Evolutionary conservation across 2,888 invertebrate genomes (phyloP).

Genomic region (Gryllus longicercus): DNA sequence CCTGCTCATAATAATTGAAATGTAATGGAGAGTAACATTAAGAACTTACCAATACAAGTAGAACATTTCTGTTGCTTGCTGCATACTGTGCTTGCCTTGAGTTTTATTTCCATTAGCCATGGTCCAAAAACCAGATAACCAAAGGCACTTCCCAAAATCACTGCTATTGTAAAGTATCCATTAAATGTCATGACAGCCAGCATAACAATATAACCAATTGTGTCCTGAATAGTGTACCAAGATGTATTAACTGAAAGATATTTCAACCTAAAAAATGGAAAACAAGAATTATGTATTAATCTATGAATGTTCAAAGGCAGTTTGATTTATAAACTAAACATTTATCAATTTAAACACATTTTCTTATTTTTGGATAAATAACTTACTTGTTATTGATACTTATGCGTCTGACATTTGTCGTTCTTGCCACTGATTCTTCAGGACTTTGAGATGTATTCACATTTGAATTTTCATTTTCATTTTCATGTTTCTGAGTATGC

Average conservation of each 20-base stretch:
- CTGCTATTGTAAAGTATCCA: constrained; percentile 33
- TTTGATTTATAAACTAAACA: too few relatives aligned
- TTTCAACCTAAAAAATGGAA: neutral
- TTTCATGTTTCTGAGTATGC: too few relatives aligned
- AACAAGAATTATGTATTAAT: neutral
- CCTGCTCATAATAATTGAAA: too few relatives aligned
- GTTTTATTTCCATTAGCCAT: constrained; percentile 18
- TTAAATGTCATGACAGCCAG: constrained; percentile 34
- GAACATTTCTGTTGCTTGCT: neutral
- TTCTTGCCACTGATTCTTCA: too few relatives aligned
- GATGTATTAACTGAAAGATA: neutral
- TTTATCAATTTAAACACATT: too few relatives aligned
- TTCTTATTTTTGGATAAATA: too few relatives aligned
- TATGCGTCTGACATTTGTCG: neutral
- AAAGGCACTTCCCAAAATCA: constrained; percentile 28
- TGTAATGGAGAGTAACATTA: neutral
- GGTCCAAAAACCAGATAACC: constrained; percentile 33
- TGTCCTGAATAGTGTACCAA: constrained; percentile 26
- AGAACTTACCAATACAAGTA: constrained; percentile 23
- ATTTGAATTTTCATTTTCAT: too few relatives aligned
- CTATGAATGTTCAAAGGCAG: neutral
- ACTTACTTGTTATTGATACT: too few relatives aligned
- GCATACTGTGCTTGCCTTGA: neutral
- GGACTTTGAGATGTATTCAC: too few relatives aligned
- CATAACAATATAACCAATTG: constrained; percentile 32